A percentile compares a stretch with the other conserved stretches of the same genome.
These are phyloP conservation scores for Artibeus jamaicensis DNA, from an alignment of 2,797 vertebrate genomes.

Conservation along the genomic window DNA sequence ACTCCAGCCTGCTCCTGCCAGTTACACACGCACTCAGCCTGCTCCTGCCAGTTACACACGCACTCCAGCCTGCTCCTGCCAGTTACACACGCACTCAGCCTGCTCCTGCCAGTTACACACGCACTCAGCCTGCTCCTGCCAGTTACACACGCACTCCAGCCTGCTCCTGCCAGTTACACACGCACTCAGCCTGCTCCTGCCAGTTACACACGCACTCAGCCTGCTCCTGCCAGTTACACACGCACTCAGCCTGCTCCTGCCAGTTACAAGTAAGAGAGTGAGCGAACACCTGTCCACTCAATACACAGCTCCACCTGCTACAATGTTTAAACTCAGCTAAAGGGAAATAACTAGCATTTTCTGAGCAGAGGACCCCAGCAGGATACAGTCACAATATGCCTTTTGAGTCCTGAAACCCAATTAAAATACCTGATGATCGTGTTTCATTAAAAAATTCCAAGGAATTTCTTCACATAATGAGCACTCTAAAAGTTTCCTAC, in stretches of 20 bases:
- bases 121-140: too few species aligned
- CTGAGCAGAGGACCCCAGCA: neutral
- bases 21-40: neutral
- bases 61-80: too few species aligned
- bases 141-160: too few species aligned
- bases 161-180: neutral
- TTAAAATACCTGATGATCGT: neutral
- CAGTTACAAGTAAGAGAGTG: conserved; percentile 20
- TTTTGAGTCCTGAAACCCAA: neutral
- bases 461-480: neutral
- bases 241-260: neutral
- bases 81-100: too few species aligned
- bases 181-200: too few species aligned
- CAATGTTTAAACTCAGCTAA: conserved; percentile 44
- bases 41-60: neutral
- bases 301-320: neutral
- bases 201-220: too few species aligned
- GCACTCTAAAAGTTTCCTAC: neutral
- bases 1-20: too few species aligned
- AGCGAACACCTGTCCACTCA: neutral
- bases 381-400: neutral
- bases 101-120: neutral
- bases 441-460: neutral
- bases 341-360: neutral
- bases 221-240: too few species aligned